phyloP scores from a whole-genome alignment of 2,888 invertebrate genomes.

The Agrotis exclamationis region DNA sequence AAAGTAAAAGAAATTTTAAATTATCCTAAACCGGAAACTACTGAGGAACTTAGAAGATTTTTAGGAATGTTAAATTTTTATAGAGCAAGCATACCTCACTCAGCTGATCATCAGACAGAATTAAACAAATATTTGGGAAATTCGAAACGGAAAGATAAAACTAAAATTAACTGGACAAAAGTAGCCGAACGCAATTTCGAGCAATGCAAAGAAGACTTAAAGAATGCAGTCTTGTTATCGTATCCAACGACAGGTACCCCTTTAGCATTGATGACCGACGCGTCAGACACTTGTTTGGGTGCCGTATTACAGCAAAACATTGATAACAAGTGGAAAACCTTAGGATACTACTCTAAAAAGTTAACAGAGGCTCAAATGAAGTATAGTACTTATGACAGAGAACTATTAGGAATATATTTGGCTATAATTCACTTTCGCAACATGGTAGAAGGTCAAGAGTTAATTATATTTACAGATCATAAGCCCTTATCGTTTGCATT shows the following conservation, averaged over 20 bases:
- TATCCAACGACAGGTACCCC: neutral
- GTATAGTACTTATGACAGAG: neutral
- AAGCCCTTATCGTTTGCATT: constrained; percentile 1
- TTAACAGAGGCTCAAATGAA: constrained; percentile 6
- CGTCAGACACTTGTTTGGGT: constrained; percentile 11
- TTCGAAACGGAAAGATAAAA: constrained; percentile 8
- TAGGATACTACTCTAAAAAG: constrained; percentile 12
- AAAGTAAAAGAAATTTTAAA: constrained; percentile 5
- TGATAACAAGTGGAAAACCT: neutral
- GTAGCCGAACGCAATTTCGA: neutral
- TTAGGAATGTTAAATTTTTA: constrained; percentile 15
- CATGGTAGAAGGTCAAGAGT: neutral
- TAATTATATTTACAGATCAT: constrained; percentile 3
- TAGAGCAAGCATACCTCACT: neutral
- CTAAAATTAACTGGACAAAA: neutral
- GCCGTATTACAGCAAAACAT: constrained; percentile 2
- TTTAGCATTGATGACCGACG: constrained; percentile 16
- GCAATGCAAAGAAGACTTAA: constrained; percentile 9
- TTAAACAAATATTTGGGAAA: neutral
- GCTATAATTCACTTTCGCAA: neutral
- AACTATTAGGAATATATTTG: neutral
- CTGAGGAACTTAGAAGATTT: constrained; percentile 11
- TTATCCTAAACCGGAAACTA: constrained; percentile 4
- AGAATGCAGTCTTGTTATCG: neutral
- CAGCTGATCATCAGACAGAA: neutral